phyloP scores from a whole-genome alignment of 2,797 vertebrate species.

The Discoglossus pictus region DNA sequence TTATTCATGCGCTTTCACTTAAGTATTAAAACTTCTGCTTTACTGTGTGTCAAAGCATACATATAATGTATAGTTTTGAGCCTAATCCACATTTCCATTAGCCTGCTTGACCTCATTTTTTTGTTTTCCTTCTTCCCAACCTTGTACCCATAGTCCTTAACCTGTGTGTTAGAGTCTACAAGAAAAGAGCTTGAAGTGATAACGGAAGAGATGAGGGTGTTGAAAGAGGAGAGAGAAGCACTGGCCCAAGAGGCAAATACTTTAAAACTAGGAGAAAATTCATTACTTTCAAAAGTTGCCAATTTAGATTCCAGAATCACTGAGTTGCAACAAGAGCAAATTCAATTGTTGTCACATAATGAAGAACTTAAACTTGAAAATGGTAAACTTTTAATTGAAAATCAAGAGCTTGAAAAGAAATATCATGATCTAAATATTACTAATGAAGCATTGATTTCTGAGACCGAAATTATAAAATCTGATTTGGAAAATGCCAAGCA shows the following conservation, averaged over 20 bases:
- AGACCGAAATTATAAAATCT: slow-evolving; percentile 65
- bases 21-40: too few species aligned
- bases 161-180: slow-evolving; percentile 88
- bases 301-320: slow-evolving; percentile 71
- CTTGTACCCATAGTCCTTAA: slow-evolving; percentile 88
- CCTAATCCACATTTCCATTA: slow-evolving; percentile 60
- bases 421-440: slow-evolving; percentile 66
- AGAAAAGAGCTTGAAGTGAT: slow-evolving; percentile 86
- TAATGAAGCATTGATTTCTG: slow-evolving; percentile 59
- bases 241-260: slow-evolving; percentile 73
- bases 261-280: slow-evolving; percentile 76
- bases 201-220: slow-evolving; percentile 84
- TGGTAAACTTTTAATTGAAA: slow-evolving; percentile 66
- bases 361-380: slow-evolving; percentile 71
- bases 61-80: slow-evolving; percentile 9
- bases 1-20: too few species aligned
- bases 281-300: slow-evolving; percentile 72
- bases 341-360: slow-evolving; percentile 69
- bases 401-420: slow-evolving; percentile 68
- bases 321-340: slow-evolving; percentile 68
- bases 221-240: slow-evolving; percentile 81
- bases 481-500: slow-evolving; percentile 67
- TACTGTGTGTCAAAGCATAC: slow-evolving; percentile 55
- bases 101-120: slow-evolving; percentile 80
- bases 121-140: slow-evolving; percentile 77